Evolutionary conservation across 2,888 invertebrate genomes (phyloP).

Genomic region (Drosophila stalkeri): DNA sequence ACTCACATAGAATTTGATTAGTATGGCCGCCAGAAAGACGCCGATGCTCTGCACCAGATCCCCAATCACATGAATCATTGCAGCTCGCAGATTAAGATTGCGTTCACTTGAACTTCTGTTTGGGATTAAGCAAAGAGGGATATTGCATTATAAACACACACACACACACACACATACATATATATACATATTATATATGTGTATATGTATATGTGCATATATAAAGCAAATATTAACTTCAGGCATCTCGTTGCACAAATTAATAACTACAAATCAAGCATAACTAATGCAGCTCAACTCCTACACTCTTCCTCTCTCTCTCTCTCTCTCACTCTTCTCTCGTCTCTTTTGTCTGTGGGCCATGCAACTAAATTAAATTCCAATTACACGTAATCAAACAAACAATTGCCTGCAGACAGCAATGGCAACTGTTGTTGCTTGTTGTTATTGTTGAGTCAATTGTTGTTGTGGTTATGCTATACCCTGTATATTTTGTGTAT

Average conservation of each 20-base stretch:
- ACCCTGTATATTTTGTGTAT: neutral
- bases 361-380: constrained; percentile 57
- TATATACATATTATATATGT: neutral
- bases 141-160: neutral
- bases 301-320: neutral
- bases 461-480: constrained; percentile 6
- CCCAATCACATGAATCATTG: constrained; percentile 94
- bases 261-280: constrained; percentile 49
- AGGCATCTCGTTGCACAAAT: constrained; percentile 27
- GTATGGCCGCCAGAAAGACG: constrained; percentile 92
- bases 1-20: constrained; percentile 93
- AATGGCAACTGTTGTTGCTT: constrained; percentile 12
- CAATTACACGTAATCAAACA: constrained; percentile 60
- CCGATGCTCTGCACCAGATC: constrained; percentile 95
- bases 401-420: constrained; percentile 51
- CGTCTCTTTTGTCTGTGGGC: neutral
- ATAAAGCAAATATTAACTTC: constrained; percentile 29
- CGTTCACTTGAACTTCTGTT: constrained; percentile 33
- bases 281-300: constrained; percentile 34
- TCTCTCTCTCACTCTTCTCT: neutral
- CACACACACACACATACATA: neutral
- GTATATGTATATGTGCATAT: too few species aligned
- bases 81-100: constrained; percentile 93
- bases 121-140: neutral
- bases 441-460: constrained; percentile 18